Evolutionary conservation across 1,140 invertebrate species (phyloP).

Genomic region (Anastrepha obliqua): DNA sequence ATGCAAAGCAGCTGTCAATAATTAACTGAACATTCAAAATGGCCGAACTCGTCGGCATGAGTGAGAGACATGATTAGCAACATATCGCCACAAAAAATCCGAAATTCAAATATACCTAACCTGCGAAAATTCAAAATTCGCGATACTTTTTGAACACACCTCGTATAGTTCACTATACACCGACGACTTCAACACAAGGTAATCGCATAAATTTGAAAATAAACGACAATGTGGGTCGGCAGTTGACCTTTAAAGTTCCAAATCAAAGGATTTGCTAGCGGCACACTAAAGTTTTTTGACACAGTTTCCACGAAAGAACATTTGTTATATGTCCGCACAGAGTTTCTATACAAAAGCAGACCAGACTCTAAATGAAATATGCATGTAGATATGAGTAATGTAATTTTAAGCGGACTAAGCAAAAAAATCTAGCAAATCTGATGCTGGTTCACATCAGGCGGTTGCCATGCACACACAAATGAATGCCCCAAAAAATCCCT

Average conservation of each 20-base stretch:
- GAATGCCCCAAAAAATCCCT: neutral
- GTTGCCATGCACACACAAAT: neutral
- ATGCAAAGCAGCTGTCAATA: no score
- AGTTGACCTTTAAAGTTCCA: conserved; percentile 31
- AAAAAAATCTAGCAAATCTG: conserved; percentile 26
- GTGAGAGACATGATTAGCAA: no score
- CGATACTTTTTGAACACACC: no score
- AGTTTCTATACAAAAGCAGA: neutral
- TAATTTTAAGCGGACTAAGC: neutral
- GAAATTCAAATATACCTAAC: no score
- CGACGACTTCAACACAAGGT: no score
- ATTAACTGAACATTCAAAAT: no score
- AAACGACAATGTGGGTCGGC: conserved; percentile 24
- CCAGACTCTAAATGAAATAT: neutral
- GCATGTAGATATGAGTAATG: neutral
- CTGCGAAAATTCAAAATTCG: no score
- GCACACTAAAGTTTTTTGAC: neutral
- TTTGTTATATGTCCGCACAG: neutral
- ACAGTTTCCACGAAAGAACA: neutral
- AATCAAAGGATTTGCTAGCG: conserved; percentile 24
- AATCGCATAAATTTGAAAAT: neutral
- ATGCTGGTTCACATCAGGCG: neutral
- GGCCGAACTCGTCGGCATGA: no score
- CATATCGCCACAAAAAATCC: no score
- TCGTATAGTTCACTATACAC: no score